Base-by-base conservation (phyloP, 2,797 vertebrate species). In the Gambusia yucatana region DNA sequence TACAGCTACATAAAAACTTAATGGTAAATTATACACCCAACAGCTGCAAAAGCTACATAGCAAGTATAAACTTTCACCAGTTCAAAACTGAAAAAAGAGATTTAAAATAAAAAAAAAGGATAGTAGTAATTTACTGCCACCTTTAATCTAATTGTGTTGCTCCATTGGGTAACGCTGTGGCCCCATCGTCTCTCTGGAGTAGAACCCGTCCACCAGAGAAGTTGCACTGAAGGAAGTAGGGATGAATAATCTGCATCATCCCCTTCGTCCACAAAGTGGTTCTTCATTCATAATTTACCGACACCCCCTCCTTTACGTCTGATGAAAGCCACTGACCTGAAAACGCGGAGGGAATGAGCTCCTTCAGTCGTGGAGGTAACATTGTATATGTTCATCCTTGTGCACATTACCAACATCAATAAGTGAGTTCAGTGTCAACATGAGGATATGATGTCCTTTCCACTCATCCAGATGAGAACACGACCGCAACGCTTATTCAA, bases 221-320 rank as follows among this genome's bases (percentile, higher is more conserved):
- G 90, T 86, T 87, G 82, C 83, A 77, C 77, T 22, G 55, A 80
- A 84, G 88, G 84, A 93, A 90, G 83, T 82, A 70, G 81, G 84
- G 87, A 91, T 90, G 90, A 94, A 93, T 94, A 93, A 94, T 93
- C 92, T 91, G 89, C 91, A 93, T 93, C 92, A 87, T 88, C 87
- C 88, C 84, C 84, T 82, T 87, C 76, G 70, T 90, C 89, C 87
- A 84, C 86, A 87, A 88, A 94, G 93, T 92, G 90, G 89, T 89
- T 94, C 91, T 89, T 93, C 92, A 94, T 95, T 94, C 93, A 95
- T 95, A 94, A 95, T 95, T 94, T 88, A 94, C 78, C 59, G 50
- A 76, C 81, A 80, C 57, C 41, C 82, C 52, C 43, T 76, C 89
- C 91, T 88, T 93, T 93, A 89, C 90, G 80, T 94, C 87, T 92